Conservation (phyloP, 2,113 vertebrate species). For the Orycteropus afer region DNA sequence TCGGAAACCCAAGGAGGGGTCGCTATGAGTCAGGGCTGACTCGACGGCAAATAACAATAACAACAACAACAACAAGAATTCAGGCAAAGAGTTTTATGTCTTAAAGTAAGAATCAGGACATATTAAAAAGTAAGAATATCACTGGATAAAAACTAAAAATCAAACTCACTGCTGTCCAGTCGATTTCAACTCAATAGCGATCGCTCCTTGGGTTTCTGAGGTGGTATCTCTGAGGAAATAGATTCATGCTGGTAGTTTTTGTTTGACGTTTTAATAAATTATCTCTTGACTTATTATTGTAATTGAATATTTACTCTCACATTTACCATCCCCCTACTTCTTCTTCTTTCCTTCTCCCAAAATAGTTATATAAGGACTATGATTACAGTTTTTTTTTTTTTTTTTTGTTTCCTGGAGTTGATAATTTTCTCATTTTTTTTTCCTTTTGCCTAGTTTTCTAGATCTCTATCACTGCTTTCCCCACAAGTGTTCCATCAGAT, state of each 20-base stretch:
- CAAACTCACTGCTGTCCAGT: too few relatives aligned
- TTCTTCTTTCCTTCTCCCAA: not conserved
- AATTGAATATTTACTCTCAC: not conserved
- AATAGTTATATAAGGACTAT: not conserved
- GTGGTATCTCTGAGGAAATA: too few relatives aligned
- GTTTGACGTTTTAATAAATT: not conserved
- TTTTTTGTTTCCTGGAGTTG: not conserved
- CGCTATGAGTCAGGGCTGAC: too few relatives aligned
- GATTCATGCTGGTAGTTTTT: not conserved
- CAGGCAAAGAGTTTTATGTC: not conserved
- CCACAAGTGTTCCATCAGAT: not conserved
- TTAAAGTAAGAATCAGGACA: not conserved
- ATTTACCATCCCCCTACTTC: fast-evolving
- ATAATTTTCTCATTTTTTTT: not conserved
- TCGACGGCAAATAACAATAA: too few relatives aligned
- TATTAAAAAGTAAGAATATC: too few relatives aligned
- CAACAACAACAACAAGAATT: too few relatives aligned
- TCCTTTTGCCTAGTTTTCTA: not conserved
- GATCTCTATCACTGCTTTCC: not conserved
- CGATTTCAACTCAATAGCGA: too few relatives aligned
- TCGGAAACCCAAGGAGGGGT: too few relatives aligned
- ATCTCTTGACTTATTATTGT: not conserved
- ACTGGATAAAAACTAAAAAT: too few relatives aligned
- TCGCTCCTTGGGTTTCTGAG: too few relatives aligned
- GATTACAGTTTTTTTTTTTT: not conserved